A percentile compares a stretch with the other conserved stretches of the same genome.
Evolutionary conservation across 1,140 invertebrate genomes (phyloP).

Genomic region (Nymphalis io): DNA sequence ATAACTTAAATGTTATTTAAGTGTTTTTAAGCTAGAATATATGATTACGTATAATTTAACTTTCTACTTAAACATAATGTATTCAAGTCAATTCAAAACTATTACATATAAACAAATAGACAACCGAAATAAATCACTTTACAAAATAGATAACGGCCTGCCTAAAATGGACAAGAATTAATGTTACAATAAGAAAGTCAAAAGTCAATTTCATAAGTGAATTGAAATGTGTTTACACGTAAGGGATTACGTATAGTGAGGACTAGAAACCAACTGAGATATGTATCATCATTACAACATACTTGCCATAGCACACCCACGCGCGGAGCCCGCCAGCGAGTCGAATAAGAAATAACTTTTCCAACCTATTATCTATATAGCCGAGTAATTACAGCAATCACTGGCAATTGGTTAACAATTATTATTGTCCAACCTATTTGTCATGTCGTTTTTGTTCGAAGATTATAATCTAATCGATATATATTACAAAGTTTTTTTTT

Average conservation of each 20-base stretch:
- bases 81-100: no score
- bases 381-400: conserved; percentile 7
- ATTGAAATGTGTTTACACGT: conserved; percentile 1
- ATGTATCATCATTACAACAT: conserved; percentile 25
- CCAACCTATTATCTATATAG: background rate
- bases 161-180: no score
- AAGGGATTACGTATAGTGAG: conserved; percentile 22
- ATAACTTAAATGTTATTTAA: no score
- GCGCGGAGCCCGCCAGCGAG: background rate
- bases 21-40: no score
- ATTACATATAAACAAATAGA: background rate
- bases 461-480: no score
- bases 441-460: background rate
- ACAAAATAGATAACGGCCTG: no score
- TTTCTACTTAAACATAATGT: no score
- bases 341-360: conserved; percentile 4
- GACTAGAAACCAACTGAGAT: conserved; percentile 26
- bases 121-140: background rate
- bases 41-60: no score
- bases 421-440: background rate
- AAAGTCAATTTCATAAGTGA: background rate
- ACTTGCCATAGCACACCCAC: conserved; percentile 14
- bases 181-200: background rate
- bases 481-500: no score
- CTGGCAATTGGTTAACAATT: background rate